These are phyloP conservation scores for Drosophila putrida DNA, from an alignment of 2,888 invertebrate species.

Conservation along the genomic window DNA sequence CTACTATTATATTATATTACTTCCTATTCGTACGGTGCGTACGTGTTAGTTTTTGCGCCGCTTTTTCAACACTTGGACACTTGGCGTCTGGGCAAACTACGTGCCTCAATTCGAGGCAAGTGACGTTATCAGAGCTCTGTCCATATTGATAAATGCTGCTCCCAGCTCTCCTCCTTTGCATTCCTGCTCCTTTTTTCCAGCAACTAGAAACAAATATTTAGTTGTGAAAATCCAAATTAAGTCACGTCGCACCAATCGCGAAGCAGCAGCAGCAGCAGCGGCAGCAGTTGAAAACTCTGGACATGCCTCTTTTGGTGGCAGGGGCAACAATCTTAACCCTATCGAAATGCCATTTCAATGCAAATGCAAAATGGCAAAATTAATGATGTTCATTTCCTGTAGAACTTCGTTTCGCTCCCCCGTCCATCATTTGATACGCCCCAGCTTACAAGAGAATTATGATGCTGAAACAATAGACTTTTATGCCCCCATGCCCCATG, in stretches of 20 bases:
- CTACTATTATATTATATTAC: background rate
- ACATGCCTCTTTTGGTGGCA: slow-evolving; percentile 8
- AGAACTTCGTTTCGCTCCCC: slow-evolving; percentile 5
- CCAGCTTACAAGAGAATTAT: slow-evolving; percentile 80
- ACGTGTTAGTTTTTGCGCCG: slow-evolving; percentile 75
- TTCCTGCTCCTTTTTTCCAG: background rate
- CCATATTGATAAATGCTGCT: slow-evolving; percentile 79
- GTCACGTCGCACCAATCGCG: slow-evolving; percentile 84
- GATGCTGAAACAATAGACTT: slow-evolving; percentile 81
- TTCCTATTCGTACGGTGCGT: slow-evolving; percentile 41
- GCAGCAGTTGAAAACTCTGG: slow-evolving; percentile 64
- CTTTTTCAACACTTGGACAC: slow-evolving; percentile 73
- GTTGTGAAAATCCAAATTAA: slow-evolving; percentile 82
- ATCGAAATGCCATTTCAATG: slow-evolving; percentile 82
- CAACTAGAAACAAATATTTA: slow-evolving; percentile 65
- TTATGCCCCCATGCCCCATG: slow-evolving; percentile 64
- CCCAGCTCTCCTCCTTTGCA: background rate
- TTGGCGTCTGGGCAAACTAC: slow-evolving; percentile 60
- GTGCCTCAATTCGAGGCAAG: slow-evolving; percentile 76
- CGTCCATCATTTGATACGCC: slow-evolving; percentile 36
- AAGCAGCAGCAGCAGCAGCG: slow-evolving; percentile 60
- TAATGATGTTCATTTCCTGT: slow-evolving; percentile 82
- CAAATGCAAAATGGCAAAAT: slow-evolving; percentile 80
- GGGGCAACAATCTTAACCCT: slow-evolving; percentile 67
- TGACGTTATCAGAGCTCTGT: slow-evolving; percentile 66